Percentiles rank a stretch among this genome's conserved stretches.
Conservation (phyloP, 1,140 invertebrate genomes). For the Bombus terrestris region DNA sequence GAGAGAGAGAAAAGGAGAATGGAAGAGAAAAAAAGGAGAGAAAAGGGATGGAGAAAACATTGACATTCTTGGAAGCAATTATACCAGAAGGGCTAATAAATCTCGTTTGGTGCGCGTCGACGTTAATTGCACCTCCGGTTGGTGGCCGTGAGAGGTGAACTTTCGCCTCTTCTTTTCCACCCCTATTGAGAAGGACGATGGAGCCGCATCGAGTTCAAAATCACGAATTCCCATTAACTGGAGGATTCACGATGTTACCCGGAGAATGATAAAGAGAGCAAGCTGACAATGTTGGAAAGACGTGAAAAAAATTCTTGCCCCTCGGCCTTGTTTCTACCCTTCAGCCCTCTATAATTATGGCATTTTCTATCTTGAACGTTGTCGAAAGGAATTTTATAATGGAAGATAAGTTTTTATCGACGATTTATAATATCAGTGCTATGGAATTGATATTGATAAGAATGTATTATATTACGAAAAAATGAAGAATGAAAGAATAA, state of each 20-base stretch:
- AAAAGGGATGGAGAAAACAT: constrained; percentile 11
- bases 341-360: neutral
- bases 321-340: constrained; percentile 7
- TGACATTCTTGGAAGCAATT: constrained; percentile 65
- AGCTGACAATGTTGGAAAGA: neutral
- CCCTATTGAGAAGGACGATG: constrained; percentile 24
- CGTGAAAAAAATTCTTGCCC: constrained; percentile 27
- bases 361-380: too few relatives aligned
- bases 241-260: constrained; percentile 19
- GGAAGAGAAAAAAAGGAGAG: neutral
- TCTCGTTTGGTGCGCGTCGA: constrained; percentile 64
- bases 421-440: neutral
- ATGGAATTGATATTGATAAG: neutral
- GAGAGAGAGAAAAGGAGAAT: neutral
- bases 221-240: constrained; percentile 54
- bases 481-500: too few relatives aligned
- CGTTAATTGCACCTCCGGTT: constrained; percentile 63
- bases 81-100: constrained; percentile 62
- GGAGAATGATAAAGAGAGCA: constrained; percentile 41
- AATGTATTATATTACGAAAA: neutral
- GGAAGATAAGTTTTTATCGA: neutral
- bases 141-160: constrained; percentile 34
- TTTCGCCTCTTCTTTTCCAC: neutral
- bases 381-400: neutral
- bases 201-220: constrained; percentile 46